phyloP scores from a whole-genome alignment of 2,113 vertebrate genomes.

The Apteryx owenii region DNA sequence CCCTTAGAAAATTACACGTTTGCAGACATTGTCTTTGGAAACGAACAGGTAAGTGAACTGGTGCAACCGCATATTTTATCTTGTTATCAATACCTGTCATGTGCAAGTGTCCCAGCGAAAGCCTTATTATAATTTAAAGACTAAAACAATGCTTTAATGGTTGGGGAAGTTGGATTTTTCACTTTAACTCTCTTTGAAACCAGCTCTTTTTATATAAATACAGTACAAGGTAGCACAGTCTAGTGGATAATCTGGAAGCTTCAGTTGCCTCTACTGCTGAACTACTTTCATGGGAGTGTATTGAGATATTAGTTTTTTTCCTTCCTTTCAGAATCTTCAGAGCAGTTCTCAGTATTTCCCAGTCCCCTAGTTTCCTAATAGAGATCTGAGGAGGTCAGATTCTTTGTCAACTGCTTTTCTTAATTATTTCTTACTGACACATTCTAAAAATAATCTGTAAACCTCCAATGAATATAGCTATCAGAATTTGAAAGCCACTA shows the following conservation, averaged over 20 bases:
- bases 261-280: background rate
- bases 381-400: background rate
- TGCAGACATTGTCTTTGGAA: conserved; percentile 94
- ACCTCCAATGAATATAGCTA: background rate
- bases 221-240: background rate
- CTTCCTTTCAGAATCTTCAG: background rate
- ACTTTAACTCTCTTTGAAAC: background rate
- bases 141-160: background rate
- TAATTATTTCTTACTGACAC: background rate
- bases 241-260: background rate
- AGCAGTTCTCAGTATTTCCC: background rate
- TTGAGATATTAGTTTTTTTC: background rate
- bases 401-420: background rate
- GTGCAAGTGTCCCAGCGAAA: background rate
- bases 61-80: background rate
- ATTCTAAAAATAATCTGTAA: background rate
- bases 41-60: conserved; percentile 85
- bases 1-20: conserved; percentile 85
- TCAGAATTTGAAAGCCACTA: background rate
- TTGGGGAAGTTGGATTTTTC: background rate
- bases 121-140: background rate
- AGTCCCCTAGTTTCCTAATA: background rate
- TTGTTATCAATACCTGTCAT: background rate
- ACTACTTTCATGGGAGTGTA: background rate
- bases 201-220: background rate